Conservation (phyloP, 2,113 vertebrate genomes). For the Melierax canorus region DNA sequence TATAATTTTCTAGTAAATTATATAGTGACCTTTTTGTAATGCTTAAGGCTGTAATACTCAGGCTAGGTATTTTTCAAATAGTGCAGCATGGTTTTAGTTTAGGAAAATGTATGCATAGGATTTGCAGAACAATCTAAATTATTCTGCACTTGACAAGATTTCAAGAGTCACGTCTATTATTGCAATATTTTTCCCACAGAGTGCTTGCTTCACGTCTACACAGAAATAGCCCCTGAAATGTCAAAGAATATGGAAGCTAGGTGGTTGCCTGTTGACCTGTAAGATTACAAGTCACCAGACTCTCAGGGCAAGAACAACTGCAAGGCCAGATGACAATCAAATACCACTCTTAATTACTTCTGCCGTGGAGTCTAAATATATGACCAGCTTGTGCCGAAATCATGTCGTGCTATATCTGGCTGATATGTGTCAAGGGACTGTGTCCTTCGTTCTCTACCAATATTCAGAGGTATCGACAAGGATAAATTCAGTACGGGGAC, state of each 20-base stretch:
- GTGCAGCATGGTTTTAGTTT: not conserved
- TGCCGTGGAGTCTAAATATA: not conserved
- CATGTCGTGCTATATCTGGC: not conserved
- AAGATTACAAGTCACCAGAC: conserved; percentile 47
- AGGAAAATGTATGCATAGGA: not conserved
- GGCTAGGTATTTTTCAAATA: not conserved
- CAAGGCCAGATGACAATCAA: conserved; percentile 39
- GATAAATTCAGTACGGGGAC: conserved; percentile 30
- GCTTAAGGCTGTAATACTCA: not conserved
- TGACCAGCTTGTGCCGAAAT: not conserved
- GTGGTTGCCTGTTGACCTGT: conserved; percentile 54
- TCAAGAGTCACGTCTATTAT: not conserved
- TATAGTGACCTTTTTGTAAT: not conserved
- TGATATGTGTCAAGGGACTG: not conserved
- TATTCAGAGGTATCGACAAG: conserved; percentile 8
- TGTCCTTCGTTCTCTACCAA: not conserved
- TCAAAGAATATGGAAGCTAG: conserved; percentile 1
- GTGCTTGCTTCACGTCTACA: not conserved
- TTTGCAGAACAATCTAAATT: conserved; percentile 21
- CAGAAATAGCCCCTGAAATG: conserved; percentile 44
- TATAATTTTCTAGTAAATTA: not conserved
- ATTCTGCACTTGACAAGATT: conserved; percentile 17
- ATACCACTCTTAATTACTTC: conserved; percentile 52
- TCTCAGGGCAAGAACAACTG: conserved; percentile 37
- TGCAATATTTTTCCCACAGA: not conserved